Conservation (phyloP, 2,888 invertebrate genomes). For the Eurytoma californica region DNA sequence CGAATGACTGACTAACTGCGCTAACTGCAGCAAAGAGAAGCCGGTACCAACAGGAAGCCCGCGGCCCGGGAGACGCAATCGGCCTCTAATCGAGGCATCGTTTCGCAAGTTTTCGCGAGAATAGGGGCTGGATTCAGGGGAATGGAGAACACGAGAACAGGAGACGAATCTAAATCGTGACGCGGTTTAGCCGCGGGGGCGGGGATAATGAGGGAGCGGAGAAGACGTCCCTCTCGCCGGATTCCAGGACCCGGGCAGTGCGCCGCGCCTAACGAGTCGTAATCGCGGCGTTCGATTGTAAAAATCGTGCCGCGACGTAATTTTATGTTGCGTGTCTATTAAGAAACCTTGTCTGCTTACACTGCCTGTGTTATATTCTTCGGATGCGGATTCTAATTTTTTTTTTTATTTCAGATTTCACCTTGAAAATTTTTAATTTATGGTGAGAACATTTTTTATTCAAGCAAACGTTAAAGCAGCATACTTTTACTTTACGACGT, state of each 20-base stretch:
- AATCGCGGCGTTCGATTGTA: background rate
- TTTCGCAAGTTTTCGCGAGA: background rate
- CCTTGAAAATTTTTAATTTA: too few relatives aligned
- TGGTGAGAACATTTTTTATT: too few relatives aligned
- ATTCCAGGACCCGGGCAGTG: slow-evolving; percentile 14
- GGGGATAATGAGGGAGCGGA: slow-evolving; percentile 38
- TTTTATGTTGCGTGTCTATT: too few relatives aligned
- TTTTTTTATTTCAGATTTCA: too few relatives aligned
- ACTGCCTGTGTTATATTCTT: too few relatives aligned
- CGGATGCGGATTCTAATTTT: too few relatives aligned
- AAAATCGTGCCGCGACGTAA: background rate
- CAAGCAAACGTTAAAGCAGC: too few relatives aligned
- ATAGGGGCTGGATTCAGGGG: background rate
- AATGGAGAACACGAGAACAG: background rate
- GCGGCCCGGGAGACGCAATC: slow-evolving; percentile 7
- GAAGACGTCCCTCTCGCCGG: background rate
- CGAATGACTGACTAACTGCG: too few relatives aligned
- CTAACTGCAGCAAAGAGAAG: background rate
- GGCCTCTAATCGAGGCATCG: slow-evolving; percentile 17
- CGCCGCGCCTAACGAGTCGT: slow-evolving; percentile 43
- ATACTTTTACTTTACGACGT: too few relatives aligned
- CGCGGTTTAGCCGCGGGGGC: slow-evolving; percentile 31
- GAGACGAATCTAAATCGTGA: slow-evolving; percentile 50
- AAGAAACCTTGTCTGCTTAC: too few relatives aligned
- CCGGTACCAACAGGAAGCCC: slow-evolving; percentile 8